Percentiles rank a stretch among this genome's conserved stretches.
Evolutionary conservation across 2,797 vertebrate genomes (phyloP).

Genomic region (Pangasius krempfi): DNA sequence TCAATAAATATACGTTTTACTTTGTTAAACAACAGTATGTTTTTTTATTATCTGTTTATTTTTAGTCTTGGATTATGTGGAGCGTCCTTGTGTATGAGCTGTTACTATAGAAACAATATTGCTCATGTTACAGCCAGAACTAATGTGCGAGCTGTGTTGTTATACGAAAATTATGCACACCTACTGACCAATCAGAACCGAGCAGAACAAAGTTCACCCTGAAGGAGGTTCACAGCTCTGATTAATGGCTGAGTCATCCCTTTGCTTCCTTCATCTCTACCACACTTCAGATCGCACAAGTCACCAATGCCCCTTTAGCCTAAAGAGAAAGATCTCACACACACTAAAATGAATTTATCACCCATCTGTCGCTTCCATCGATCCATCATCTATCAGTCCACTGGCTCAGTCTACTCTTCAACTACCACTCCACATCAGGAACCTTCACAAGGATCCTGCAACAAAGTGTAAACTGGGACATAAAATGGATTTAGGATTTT

Average conservation of each 20-base stretch:
- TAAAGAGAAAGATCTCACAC: slow-evolving; percentile 21
- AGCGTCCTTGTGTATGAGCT: not conserved
- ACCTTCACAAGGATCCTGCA: not conserved
- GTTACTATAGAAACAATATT: not conserved
- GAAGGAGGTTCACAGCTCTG: slow-evolving; percentile 32
- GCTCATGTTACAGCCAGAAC: not conserved
- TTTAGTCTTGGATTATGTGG: not conserved
- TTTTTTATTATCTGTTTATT: not conserved
- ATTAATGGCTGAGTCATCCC: slow-evolving; percentile 32
- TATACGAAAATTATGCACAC: not conserved
- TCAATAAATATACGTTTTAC: not conserved
- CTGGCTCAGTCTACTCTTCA: not conserved
- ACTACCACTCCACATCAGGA: not conserved
- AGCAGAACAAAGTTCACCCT: not conserved
- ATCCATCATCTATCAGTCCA: slow-evolving; percentile 4
- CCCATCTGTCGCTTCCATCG: not conserved
- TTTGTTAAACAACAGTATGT: not conserved
- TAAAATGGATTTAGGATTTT: not conserved
- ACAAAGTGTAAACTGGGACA: not conserved
- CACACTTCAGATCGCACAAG: slow-evolving; percentile 23
- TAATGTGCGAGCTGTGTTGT: not conserved
- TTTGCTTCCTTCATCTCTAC: slow-evolving; percentile 23
- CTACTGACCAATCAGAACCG: not conserved
- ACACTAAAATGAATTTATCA: slow-evolving; percentile 3
- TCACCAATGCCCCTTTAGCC: slow-evolving; percentile 18